Evolutionary conservation across 2,113 vertebrate species (phyloP).

Genomic region (Heteronetta atricapilla): DNA sequence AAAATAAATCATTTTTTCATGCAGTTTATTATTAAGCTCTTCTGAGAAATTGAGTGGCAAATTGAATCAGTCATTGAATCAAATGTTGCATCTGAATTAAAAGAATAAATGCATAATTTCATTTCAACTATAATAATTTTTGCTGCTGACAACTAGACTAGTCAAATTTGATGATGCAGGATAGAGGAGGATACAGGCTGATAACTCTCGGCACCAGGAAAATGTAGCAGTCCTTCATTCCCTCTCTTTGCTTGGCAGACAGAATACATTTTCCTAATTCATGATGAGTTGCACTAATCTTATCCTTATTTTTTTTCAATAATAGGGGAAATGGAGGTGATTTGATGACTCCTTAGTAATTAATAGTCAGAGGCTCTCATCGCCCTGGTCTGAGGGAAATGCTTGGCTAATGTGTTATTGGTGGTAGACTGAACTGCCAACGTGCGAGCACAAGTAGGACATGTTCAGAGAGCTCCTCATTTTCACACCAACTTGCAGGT

Average conservation of each 20-base stretch:
- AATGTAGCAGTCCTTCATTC: neutral
- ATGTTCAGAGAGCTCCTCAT: neutral
- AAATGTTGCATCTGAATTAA: neutral
- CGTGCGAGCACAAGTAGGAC: neutral
- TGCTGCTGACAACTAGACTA: neutral
- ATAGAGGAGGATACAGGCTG: neutral
- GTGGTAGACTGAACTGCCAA: neutral
- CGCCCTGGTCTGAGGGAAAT: neutral
- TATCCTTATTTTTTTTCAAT: neutral
- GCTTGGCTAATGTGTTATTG: neutral
- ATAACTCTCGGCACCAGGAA: neutral
- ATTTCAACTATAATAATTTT: neutral
- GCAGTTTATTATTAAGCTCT: neutral
- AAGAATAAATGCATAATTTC: neutral
- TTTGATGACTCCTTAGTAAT: neutral
- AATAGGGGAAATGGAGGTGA: neutral
- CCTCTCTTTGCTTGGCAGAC: neutral
- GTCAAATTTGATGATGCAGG: neutral
- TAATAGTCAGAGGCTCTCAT: neutral
- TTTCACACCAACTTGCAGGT: neutral
- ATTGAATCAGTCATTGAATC: constrained; percentile 2
- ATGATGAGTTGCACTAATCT: neutral
- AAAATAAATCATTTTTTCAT: neutral
- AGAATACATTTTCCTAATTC: neutral
- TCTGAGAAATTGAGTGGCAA: neutral